Percentiles rank a stretch among this genome's conserved stretches.
These are phyloP conservation scores for Agonopterix subpropinquella DNA, from an alignment of 2,888 invertebrate genomes.

Conservation along the genomic window DNA sequence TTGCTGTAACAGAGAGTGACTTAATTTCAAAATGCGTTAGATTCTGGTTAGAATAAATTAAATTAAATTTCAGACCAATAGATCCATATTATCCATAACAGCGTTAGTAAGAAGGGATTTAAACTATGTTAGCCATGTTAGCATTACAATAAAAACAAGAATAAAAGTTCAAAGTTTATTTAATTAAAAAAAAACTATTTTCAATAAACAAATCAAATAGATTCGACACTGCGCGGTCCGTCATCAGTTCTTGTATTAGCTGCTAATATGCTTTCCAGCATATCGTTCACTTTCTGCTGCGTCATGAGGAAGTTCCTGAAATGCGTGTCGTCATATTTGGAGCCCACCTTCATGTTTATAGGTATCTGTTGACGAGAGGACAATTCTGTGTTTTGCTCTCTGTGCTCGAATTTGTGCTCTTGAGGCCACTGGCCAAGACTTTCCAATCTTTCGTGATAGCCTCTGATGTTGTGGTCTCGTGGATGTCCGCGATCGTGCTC, in stretches of 20 bases:
- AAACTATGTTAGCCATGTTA: no score
- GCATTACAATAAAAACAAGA: no score
- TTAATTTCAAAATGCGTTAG: no score
- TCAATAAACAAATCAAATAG: constrained; percentile 10
- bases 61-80: no score
- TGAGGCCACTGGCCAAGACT: constrained; percentile 11
- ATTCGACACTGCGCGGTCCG: constrained; percentile 34
- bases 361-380: constrained; percentile 41
- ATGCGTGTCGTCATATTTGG: constrained; percentile 40
- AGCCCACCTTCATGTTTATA: constrained; percentile 26
- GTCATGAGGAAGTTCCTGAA: constrained; percentile 53
- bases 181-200: neutral
- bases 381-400: constrained; percentile 12
- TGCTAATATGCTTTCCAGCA: constrained; percentile 50
- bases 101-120: no score
- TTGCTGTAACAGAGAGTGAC: no score
- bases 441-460: constrained; percentile 48
- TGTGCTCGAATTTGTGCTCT: constrained; percentile 14
- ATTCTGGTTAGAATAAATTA: no score
- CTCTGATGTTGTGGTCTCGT: constrained; percentile 2
- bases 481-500: neutral
- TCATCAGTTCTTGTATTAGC: constrained; percentile 29
- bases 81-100: no score
- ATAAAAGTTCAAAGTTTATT: neutral
- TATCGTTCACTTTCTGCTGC: constrained; percentile 60